Evolutionary conservation across 35 echinoderm and acorn worm species (phyloP).

Genomic region (Ptychodera flava): DNA sequence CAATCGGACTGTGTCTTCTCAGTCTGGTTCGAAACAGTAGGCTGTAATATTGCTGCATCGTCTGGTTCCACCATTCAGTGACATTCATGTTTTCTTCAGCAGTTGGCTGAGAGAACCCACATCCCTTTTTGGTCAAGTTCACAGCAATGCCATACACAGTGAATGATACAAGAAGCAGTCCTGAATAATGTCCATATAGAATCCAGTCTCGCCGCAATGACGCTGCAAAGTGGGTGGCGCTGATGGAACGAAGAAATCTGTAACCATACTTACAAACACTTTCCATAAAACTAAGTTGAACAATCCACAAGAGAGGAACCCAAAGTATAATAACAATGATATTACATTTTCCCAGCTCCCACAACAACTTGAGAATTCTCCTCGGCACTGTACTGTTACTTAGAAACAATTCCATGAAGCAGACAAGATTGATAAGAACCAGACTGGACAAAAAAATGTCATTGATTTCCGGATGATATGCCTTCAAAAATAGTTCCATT

Average conservation of each 20-base stretch:
- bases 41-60: constrained; percentile 49
- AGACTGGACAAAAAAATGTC: constrained; percentile 70
- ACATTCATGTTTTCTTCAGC: constrained; percentile 41
- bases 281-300: constrained; percentile 47
- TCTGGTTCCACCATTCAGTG: constrained; percentile 61
- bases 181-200: constrained; percentile 33
- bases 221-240: constrained; percentile 33
- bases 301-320: constrained; percentile 61
- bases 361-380: constrained; percentile 60
- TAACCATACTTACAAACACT: constrained; percentile 41
- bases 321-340: constrained; percentile 57
- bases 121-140: constrained; percentile 33
- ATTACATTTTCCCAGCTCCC: constrained; percentile 74
- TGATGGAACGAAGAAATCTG: constrained; percentile 24
- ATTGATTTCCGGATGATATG: constrained; percentile 77
- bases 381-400: constrained; percentile 60
- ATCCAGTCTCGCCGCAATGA: constrained; percentile 66
- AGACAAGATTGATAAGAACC: constrained; percentile 59
- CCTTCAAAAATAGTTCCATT: constrained; percentile 53
- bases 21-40: constrained; percentile 49
- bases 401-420: constrained; percentile 76
- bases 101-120: background rate
- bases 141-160: constrained; percentile 35
- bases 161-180: constrained; percentile 30
- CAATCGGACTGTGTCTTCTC: constrained; percentile 21